phyloP scores from a whole-genome alignment of 2,113 vertebrate genomes.

The Lepus timidus region DNA sequence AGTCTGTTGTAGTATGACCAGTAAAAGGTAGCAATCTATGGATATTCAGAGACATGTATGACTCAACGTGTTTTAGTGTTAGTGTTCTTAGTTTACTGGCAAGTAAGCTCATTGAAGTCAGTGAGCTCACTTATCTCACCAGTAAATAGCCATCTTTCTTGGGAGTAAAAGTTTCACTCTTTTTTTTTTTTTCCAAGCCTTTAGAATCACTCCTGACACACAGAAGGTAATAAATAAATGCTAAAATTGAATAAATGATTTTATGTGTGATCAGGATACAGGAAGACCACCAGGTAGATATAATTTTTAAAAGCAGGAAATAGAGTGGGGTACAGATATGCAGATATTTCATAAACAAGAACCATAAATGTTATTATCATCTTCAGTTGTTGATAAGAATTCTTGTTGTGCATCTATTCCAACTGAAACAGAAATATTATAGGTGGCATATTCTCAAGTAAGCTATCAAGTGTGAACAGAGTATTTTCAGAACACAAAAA shows the following conservation, averaged over 20 bases:
- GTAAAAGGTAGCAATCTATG: neutral
- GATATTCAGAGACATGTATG: neutral
- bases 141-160: neutral
- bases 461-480: neutral
- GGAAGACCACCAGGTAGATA: neutral
- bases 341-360: constrained; percentile 43
- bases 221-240: neutral
- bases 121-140: neutral
- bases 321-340: neutral
- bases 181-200: neutral
- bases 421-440: neutral
- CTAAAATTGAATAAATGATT: constrained; percentile 9
- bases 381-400: neutral
- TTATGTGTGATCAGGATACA: neutral
- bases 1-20: neutral
- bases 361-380: neutral
- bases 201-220: neutral
- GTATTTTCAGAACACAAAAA: neutral
- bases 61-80: neutral
- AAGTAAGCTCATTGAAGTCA: neutral
- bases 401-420: neutral
- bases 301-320: neutral
- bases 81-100: neutral
- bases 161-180: neutral
- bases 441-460: neutral